phyloP scores from a whole-genome alignment of 1,140 invertebrate species.

The Antheraea mylitta region DNA sequence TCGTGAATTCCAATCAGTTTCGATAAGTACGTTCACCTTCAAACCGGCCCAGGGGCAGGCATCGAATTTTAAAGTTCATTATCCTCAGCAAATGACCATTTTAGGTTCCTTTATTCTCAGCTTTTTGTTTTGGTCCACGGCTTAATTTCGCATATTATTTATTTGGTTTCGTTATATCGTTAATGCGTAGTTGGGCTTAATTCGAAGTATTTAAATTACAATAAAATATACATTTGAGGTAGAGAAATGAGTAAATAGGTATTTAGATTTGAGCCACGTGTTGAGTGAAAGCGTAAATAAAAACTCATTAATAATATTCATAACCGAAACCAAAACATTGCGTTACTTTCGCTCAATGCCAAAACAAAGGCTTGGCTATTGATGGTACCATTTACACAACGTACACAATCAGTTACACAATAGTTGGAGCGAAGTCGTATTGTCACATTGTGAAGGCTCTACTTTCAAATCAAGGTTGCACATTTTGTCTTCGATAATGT shows the following conservation, averaged over 20 bases:
- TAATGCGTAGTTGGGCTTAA: slow-evolving; percentile 13
- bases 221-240: not conserved
- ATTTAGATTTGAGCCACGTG: not conserved
- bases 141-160: slow-evolving; percentile 15
- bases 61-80: slow-evolving; percentile 62
- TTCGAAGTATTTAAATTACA: not conserved
- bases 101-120: slow-evolving; percentile 34
- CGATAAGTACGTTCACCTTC: slow-evolving; percentile 67
- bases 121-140: slow-evolving; percentile 19
- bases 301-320: slow-evolving; percentile 49
- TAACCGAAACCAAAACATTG: slow-evolving; percentile 46
- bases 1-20: slow-evolving; percentile 65
- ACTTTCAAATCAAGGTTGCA: slow-evolving; percentile 12
- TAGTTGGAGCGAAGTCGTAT: slow-evolving; percentile 10
- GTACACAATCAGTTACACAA: slow-evolving; percentile 23
- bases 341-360: slow-evolving; percentile 61
- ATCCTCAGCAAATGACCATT: slow-evolving; percentile 65
- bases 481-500: not conserved
- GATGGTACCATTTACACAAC: slow-evolving; percentile 26
- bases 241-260: not conserved
- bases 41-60: slow-evolving; percentile 65
- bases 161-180: not conserved
- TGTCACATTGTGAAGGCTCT: not conserved
- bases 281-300: slow-evolving; percentile 66
- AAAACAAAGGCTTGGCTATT: slow-evolving; percentile 37